Percentiles rank a stretch among this genome's conserved stretches.
phyloP scores from a whole-genome alignment of 2,113 vertebrate genomes.

The Bujurquina vittata region DNA sequence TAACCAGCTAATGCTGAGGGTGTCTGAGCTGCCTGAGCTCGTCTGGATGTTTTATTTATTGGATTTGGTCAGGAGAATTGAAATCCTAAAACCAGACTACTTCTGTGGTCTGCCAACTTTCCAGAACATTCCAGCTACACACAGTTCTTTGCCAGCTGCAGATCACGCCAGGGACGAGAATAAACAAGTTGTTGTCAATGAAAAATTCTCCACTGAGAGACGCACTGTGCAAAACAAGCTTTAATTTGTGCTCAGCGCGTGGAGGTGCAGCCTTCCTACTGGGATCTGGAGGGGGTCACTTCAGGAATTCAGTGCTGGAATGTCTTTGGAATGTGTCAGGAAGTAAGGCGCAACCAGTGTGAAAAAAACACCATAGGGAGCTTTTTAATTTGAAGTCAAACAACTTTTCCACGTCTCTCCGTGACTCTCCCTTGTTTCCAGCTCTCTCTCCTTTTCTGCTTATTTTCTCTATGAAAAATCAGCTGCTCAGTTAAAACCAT shows the following conservation, averaged over 20 bases:
- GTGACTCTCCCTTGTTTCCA: neutral
- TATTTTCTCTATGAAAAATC: neutral
- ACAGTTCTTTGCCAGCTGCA: conserved; percentile 40
- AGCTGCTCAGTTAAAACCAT: neutral
- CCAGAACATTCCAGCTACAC: conserved; percentile 54
- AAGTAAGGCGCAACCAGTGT: conserved; percentile 30
- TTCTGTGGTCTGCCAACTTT: conserved; percentile 41
- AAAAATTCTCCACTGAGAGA: conserved; percentile 1
- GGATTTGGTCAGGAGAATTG: conserved; percentile 42
- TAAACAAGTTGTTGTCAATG: conserved; percentile 41
- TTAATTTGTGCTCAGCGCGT: conserved; percentile 38
- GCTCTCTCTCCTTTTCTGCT: neutral
- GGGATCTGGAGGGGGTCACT: conserved; percentile 43
- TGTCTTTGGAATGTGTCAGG: conserved; percentile 69
- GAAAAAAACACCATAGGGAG: conserved; percentile 47
- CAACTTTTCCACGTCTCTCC: conserved; percentile 12
- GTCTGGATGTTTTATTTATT: conserved; percentile 50
- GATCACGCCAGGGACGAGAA: conserved; percentile 7
- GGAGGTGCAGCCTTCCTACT: conserved; percentile 15
- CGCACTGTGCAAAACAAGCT: conserved; percentile 20
- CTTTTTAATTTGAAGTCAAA: conserved; percentile 64
- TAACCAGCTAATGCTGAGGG: conserved; percentile 4
- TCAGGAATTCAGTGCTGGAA: conserved; percentile 62
- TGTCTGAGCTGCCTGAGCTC: conserved; percentile 30
- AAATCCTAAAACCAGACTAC: conserved; percentile 61